These are phyloP conservation scores for Drosophila testacea DNA, from an alignment of 2,888 invertebrate species.

Conservation along the genomic window DNA sequence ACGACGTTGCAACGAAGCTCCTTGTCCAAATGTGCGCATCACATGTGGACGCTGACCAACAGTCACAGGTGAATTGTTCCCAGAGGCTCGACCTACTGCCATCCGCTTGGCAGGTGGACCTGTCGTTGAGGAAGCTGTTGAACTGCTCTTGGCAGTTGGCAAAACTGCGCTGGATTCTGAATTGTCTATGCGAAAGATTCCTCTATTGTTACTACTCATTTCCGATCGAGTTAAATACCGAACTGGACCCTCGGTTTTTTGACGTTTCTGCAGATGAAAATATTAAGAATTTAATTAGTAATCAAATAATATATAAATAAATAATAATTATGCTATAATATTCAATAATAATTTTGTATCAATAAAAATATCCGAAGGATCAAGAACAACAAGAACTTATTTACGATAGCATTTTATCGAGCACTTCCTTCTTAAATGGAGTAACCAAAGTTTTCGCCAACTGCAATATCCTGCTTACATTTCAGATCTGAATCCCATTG, in stretches of 20 bases:
- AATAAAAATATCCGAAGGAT: no score
- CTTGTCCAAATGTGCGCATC: conserved; percentile 62
- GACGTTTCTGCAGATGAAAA: conserved; percentile 69
- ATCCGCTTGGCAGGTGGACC: conserved; percentile 45
- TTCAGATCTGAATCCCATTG: no score
- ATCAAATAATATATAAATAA: no score
- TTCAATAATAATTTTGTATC: no score
- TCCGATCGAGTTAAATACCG: conserved; percentile 84
- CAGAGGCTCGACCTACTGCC: conserved; percentile 36
- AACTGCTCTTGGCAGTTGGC: conserved; percentile 23
- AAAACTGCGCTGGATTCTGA: conserved; percentile 48
- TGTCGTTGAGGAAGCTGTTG: not conserved
- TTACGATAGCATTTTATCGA: no score
- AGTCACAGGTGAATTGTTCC: conserved; percentile 46
- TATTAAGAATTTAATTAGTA: not conserved
- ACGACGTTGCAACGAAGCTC: conserved; percentile 64
- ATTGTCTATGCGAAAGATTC: conserved; percentile 80
- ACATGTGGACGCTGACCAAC: conserved; percentile 59
- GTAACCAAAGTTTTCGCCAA: no score
- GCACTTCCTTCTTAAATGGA: no score
- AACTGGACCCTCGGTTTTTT: conserved; percentile 83
- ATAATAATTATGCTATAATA: no score
- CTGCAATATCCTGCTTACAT: no score
- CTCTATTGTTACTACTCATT: conserved; percentile 77
- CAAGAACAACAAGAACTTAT: no score